Base-by-base conservation (phyloP, 2,888 invertebrate species). In the Cremastobaeus sp. region DNA sequence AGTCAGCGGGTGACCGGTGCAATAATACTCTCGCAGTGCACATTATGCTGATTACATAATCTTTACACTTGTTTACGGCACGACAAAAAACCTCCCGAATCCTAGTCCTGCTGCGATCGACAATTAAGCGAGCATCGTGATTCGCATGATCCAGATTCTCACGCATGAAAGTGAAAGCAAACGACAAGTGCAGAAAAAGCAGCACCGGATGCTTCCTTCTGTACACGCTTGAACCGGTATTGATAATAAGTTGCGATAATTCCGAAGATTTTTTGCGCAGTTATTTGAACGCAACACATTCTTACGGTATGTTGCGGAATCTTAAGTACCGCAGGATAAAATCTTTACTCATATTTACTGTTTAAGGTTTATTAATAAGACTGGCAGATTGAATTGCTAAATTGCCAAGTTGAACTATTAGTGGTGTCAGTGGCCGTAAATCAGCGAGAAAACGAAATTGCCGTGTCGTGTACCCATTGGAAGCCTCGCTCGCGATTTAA, bases 1-100 rank as follows among this genome's bases (percentile, higher is more conserved):
- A 81, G 77, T 59, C 83, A 84, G 84, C 81, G 81, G 82, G 84
- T 77, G 83, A 82, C 82, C 83, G 78, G 76, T 74, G 77, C 77
- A 78, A 83, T 80, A 81, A 83, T 79, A 74, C 62, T 76, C 73
- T 70, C 54, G 48, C 74, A 65, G 59, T 76, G 59, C 70, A 69
- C 74, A 69, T 50, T 71, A 54, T 48, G 45, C 4, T 21, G 18
- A 43, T 72, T 75, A 37, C 57, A 45, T 30, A 45, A 55, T n/a
- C n/a, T n/a, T n/a, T n/a, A 28, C 34, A 34, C 18, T 18, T 32
- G 18, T 35, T 9, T 21, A 15, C 1, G 9, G 15, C 18, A 9
- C n/a, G 9, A 28, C 41, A 57, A 43, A 57, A 35, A 50, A 0
- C 11, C 1, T 30, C 34, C 4, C 21, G 11, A 14, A 47, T 20